Evolutionary conservation across 2,888 invertebrate genomes (phyloP).

Genomic region (Lasioglossum morio): DNA sequence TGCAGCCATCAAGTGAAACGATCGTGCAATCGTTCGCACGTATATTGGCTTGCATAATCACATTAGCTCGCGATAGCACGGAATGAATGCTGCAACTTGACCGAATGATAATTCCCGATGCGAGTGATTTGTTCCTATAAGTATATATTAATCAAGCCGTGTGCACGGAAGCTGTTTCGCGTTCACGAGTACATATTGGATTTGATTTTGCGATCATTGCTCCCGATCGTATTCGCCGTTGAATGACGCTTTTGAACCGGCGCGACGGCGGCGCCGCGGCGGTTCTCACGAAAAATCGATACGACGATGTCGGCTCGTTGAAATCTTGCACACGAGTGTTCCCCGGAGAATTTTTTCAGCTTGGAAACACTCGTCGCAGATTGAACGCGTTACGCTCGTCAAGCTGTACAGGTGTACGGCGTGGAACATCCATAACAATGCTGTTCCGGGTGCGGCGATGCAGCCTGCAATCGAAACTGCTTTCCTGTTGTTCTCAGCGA

Average conservation of each 20-base stretch:
- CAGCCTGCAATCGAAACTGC: slow-evolving; percentile 38
- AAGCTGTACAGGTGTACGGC: slow-evolving; percentile 10
- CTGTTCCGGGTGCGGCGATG: slow-evolving; percentile 9
- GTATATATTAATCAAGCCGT: not conserved
- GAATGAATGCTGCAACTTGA: not conserved
- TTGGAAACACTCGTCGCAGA: not conserved
- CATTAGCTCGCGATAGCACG: not conserved
- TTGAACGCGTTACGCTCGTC: slow-evolving; percentile 20
- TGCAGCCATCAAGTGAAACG: not conserved
- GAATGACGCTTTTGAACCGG: not conserved
- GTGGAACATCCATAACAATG: slow-evolving; percentile 40
- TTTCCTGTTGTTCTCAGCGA: slow-evolving; percentile 41
- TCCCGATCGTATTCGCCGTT: not conserved
- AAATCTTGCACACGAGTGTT: slow-evolving; percentile 16
- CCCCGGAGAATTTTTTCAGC: slow-evolving; percentile 12
- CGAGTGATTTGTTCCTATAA: not conserved
- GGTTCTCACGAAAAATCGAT: slow-evolving; percentile 3
- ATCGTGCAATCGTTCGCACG: not conserved
- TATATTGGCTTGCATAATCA: not conserved
- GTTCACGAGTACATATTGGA: not conserved
- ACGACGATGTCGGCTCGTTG: not conserved
- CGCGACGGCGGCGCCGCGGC: not conserved
- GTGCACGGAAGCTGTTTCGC: not conserved
- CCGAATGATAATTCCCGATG: not conserved
- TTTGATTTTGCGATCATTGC: not conserved